Conservation (phyloP, 1,140 invertebrate species). For the Macrobrachium nipponense region DNA sequence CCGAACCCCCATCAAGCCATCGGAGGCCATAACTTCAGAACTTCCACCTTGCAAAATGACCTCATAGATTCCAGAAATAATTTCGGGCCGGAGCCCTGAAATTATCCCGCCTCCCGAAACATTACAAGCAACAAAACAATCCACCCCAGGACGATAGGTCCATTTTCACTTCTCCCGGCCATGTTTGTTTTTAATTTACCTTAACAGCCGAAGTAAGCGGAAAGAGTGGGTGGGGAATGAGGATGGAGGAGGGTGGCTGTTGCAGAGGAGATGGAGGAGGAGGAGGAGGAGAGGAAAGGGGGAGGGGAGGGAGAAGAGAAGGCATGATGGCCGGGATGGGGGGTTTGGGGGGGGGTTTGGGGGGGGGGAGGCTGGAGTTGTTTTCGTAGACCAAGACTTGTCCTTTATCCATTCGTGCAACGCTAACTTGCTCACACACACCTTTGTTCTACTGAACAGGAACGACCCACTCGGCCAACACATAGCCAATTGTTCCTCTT, state of each 20-base stretch:
- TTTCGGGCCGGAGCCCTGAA: conserved; percentile 5
- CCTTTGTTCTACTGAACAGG: conserved; percentile 9
- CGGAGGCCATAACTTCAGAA: not conserved
- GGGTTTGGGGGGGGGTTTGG: no score
- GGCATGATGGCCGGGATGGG: not conserved
- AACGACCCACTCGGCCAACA: conserved; percentile 35
- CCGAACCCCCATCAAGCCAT: no score
- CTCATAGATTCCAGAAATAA: conserved; percentile 10
- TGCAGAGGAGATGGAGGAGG: not conserved
- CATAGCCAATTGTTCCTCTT: conserved; percentile 47
- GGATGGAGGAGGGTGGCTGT: not conserved
- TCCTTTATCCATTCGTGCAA: not conserved
- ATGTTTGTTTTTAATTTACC: conserved; percentile 37
- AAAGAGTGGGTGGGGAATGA: not conserved
- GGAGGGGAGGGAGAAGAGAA: not conserved
- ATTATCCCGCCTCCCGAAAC: not conserved
- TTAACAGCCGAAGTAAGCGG: conserved; percentile 32
- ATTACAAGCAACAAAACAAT: not conserved
- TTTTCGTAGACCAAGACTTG: not conserved
- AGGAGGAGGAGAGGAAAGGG: not conserved
- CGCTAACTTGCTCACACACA: not conserved
- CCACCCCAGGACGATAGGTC: not conserved
- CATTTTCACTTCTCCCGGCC: not conserved
- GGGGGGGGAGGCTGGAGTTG: not conserved
- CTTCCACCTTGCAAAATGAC: not conserved